These are phyloP conservation scores for Neuroterus valhalla DNA, from an alignment of 1,140 invertebrate species.

Conservation along the genomic window DNA sequence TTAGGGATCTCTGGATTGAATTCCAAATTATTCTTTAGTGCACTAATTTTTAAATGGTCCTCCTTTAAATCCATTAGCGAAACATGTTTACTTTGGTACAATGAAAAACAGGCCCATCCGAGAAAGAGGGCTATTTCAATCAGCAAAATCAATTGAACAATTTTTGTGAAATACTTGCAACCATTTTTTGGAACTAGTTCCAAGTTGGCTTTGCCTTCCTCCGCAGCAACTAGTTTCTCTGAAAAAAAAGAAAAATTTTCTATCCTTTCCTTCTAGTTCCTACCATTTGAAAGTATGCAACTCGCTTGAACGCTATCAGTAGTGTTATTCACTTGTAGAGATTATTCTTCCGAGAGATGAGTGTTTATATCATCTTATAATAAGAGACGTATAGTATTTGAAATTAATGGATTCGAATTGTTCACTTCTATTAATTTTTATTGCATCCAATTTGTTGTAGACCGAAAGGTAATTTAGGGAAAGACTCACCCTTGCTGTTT, in stretches of 20 bases:
- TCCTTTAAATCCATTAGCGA: no score
- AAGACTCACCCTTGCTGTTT: slow-evolving; percentile 38
- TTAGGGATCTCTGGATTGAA: no score
- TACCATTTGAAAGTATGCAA: no score
- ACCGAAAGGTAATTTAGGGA: background rate
- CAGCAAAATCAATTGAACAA: background rate
- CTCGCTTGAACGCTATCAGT: no score
- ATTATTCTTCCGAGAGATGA: no score
- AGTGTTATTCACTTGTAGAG: no score
- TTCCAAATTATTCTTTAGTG: background rate
- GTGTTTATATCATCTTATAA: no score
- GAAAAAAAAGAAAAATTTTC: slow-evolving; percentile 1
- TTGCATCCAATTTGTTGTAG: background rate
- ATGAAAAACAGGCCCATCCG: background rate
- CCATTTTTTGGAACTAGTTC: background rate
- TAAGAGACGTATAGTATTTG: no score
- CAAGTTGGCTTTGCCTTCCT: slow-evolving; percentile 28
- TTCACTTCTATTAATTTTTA: background rate
- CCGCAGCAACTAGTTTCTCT: slow-evolving; percentile 34
- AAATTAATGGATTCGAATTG: no score
- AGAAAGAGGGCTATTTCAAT: background rate
- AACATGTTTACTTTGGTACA: background rate
- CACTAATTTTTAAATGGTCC: no score
- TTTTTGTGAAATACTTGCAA: background rate
- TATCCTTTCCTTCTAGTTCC: no score